Evolutionary conservation across 2,113 vertebrate genomes (phyloP), one percentile per base, ranked within the genome.

Genomic region (Sula dactylatra): DNA sequence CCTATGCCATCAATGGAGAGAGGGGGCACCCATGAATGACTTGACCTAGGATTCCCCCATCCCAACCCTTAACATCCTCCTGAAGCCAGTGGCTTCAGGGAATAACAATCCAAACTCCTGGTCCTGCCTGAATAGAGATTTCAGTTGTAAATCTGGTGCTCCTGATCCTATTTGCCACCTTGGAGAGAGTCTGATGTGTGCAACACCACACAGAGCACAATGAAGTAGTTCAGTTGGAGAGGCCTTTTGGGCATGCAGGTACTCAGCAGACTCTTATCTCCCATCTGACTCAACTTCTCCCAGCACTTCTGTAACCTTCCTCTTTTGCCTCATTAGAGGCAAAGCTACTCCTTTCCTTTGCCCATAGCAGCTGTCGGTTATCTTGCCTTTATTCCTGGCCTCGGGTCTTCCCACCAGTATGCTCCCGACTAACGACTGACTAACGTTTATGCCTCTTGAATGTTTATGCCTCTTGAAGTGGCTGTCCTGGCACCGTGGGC

Each of bases 201-300:
- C 77, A 26, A 50, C 0, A 10, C 52, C 1, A 0, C 66, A 70
- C 34, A 83, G 69, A 71, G n/a, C 59, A 64, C 42, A 45, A 34
- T 38, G 44, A 81, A 88, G 36, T 49, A 32, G 80, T 50, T 83
- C 64, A 94, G 26, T 58, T 82, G 31, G 65, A 92, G 80, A 94
- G 72, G 45, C 32, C n/a, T 91, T 91, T 86, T 1, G 29, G 80
- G 45, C 1, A 0, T 54, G 65, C 6, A 11, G 86, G 55, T 62
- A 74, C 67, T 92, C 83, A 66, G 62, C 25, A 66, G 76, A 62
- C 82, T 93, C 74, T 95, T 94, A 92, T 79, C 92, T 92, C 21
- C 58, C 4, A 1, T 74, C 65, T 82, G 65, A 94, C 69, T 93
- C 47, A 82, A 29, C 62, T 79, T 96, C 62, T 76, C 47, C 71